phyloP scores from a whole-genome alignment of 2,888 invertebrate genomes.

The Eupelmus urozonus region DNA sequence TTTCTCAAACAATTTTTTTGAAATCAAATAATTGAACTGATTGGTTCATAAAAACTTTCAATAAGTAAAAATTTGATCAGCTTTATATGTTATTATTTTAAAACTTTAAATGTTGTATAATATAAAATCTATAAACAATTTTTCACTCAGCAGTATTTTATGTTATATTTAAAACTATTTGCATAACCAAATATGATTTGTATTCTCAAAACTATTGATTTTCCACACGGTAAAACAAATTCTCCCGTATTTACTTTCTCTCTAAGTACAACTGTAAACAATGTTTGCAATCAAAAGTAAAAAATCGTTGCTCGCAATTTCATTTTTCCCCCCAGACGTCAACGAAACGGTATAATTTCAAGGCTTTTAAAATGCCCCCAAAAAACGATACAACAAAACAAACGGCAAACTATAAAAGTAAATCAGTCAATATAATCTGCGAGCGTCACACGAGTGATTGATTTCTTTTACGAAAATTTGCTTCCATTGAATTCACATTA shows the following conservation, averaged over 20 bases:
- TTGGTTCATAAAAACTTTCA: too few relatives aligned
- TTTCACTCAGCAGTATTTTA: too few relatives aligned
- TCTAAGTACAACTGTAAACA: conserved; percentile 7
- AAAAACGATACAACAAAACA: not conserved
- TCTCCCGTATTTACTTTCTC: not conserved
- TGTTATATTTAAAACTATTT: too few relatives aligned
- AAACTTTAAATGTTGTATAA: too few relatives aligned
- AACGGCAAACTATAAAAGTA: conserved; percentile 43
- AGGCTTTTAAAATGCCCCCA: not conserved
- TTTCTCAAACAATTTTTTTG: too few relatives aligned
- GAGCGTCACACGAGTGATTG: conserved; percentile 26
- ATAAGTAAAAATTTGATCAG: too few relatives aligned
- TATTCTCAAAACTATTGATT: not conserved
- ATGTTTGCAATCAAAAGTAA: not conserved
- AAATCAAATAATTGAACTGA: too few relatives aligned
- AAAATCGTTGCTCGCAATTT: not conserved
- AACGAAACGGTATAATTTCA: not conserved
- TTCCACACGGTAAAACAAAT: not conserved
- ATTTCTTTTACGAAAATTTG: conserved; percentile 51
- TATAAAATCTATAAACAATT: too few relatives aligned
- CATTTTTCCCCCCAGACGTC: not conserved
- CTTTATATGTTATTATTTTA: too few relatives aligned
- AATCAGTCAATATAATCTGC: conserved; percentile 46
- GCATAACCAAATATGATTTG: too few relatives aligned
- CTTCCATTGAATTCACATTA: conserved; percentile 54